Evolutionary conservation across 2,113 vertebrate genomes (phyloP).

Genomic region (Cyphomyrus plagiostoma): DNA sequence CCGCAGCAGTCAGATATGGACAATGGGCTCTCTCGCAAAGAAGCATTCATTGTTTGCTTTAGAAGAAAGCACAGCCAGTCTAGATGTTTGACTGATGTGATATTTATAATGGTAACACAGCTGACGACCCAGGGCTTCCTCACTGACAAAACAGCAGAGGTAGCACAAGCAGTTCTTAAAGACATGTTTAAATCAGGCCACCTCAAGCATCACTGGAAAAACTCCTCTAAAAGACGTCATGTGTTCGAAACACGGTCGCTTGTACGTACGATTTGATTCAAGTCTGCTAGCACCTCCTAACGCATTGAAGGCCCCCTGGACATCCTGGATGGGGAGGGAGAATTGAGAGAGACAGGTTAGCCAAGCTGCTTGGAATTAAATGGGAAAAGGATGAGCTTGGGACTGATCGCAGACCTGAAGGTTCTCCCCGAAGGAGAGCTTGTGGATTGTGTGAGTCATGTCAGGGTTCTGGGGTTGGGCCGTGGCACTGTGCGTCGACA

Average conservation of each 20-base stretch:
- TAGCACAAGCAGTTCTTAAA: background rate
- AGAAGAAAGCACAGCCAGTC: background rate
- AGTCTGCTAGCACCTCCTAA: slow-evolving; percentile 84
- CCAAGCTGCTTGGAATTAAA: background rate
- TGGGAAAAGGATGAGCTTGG: background rate
- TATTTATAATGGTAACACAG: background rate
- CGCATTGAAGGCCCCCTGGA: slow-evolving; percentile 94
- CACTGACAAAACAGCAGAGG: background rate
- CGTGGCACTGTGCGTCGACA: slow-evolving; percentile 96
- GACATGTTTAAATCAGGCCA: background rate
- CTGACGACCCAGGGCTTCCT: background rate
- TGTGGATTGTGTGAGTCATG: slow-evolving; percentile 94
- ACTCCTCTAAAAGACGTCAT: background rate
- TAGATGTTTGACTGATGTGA: background rate
- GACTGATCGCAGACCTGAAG: slow-evolving; percentile 65
- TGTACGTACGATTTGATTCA: slow-evolving; percentile 84
- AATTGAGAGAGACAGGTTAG: background rate
- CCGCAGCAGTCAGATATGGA: background rate
- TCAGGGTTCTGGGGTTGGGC: slow-evolving; percentile 93
- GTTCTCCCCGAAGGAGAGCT: slow-evolving; percentile 88
- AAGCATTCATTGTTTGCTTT: background rate
- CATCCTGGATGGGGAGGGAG: slow-evolving; percentile 51
- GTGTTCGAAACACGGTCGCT: too few species aligned
- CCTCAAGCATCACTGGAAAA: background rate
- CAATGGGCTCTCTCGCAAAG: background rate